Base-by-base conservation (phyloP, 2,888 invertebrate genomes). In the Andrena fulva region DNA sequence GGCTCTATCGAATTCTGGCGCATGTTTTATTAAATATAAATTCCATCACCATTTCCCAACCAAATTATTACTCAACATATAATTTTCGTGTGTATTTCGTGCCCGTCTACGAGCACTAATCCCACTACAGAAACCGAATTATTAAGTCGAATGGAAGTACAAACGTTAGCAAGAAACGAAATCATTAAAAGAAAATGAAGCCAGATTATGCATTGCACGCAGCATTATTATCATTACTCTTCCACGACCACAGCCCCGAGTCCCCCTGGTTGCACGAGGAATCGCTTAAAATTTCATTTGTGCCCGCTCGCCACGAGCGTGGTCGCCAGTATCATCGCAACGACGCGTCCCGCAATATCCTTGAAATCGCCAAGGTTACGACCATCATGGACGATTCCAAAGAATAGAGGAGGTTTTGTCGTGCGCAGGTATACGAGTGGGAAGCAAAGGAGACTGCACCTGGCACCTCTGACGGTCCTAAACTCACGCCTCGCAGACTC, bases 401-500 rank as follows among this genome's bases (percentile, higher is more conserved):
- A 69, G 75, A 87, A 85, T 74, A 70, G 64, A 71, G 60, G 63
- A 75, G 52, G 77, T 69, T 70, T 71, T 50, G 62, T 76, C 75
- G 71, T 12, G 42, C 48, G 59, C 82, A 87, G 87, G 87, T 87
- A 87, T 82, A 85, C 50, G 68, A 78, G 67, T 7, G 71, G 59
- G 52, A 73, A 60, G 67, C 35, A 56, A 56, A 48, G 72, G 16
- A 68, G 80, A 72, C 81, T 79, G 79, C 87, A 87, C 87, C 87
- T 87, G 87, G 87, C 85, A 80, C 69, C 56, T 42, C 62, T 33
- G 50, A 75, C 68, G 80, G 35, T 66, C 59, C 70, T 42, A 66
- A 87, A 80, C 85, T 87, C 87, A 87, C 87, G 87, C 87, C 87
- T 87, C 70, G 78, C 56, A 82, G 69, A 54, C 72, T 78, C 73